These are phyloP conservation scores for Cinclus cinclus DNA, from an alignment of 2,113 vertebrate genomes.

Conservation along the genomic window DNA sequence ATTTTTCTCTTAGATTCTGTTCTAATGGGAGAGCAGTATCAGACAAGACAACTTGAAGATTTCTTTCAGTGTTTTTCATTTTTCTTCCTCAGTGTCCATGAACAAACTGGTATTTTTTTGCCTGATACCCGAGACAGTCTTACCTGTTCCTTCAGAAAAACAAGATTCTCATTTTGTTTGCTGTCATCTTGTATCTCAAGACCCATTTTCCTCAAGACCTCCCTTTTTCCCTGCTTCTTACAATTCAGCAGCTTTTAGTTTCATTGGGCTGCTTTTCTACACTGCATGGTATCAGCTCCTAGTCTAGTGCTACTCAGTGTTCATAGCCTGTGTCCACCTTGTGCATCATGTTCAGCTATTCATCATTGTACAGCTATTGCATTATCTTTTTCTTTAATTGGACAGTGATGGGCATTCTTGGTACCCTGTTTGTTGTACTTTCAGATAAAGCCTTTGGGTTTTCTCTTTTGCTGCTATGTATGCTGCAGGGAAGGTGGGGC, in stretches of 20 bases:
- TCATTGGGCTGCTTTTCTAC: not conserved
- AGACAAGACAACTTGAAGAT: not conserved
- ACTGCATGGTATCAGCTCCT: rapidly evolving
- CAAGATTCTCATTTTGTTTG: not conserved
- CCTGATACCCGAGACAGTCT: not conserved
- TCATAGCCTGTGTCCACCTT: not conserved
- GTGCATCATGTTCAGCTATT: not conserved
- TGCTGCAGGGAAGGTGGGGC: not conserved
- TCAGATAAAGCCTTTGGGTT: not conserved
- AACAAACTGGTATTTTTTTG: not conserved
- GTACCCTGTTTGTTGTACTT: not conserved
- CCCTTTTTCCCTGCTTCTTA: not conserved
- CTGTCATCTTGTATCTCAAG: not conserved
- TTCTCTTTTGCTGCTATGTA: not conserved
- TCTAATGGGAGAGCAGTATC: not conserved
- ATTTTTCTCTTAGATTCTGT: not conserved
- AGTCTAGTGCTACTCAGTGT: not conserved
- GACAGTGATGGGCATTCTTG: not conserved
- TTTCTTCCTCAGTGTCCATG: not conserved
- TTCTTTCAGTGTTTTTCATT: not conserved
- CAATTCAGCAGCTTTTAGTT: not conserved
- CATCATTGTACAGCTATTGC: not conserved
- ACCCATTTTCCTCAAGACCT: too few relatives aligned
- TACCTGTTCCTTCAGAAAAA: not conserved
- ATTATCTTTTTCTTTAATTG: not conserved